A percentile compares a stretch with the other conserved stretches of the same genome.
Conservation (phyloP, 2,888 invertebrate species). For the Clostera curtula region DNA sequence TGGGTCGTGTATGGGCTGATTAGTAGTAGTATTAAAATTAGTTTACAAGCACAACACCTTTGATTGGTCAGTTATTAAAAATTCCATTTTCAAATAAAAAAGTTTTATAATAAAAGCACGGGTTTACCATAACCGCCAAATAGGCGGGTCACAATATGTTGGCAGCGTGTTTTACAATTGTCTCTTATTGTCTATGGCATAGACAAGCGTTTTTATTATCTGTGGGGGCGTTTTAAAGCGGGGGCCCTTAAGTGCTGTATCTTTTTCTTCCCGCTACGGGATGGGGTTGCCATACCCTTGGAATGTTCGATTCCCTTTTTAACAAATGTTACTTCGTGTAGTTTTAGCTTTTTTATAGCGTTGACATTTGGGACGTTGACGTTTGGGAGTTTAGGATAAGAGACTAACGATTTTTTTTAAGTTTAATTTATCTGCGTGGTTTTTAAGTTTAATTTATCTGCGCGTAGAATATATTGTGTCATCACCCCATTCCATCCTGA, state of each 20-base stretch:
- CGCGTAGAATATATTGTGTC: no score
- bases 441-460: no score
- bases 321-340: conserved; percentile 13
- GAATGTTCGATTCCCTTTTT: conserved; percentile 27
- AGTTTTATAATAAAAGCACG: not conserved
- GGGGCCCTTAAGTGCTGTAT: conserved; percentile 60
- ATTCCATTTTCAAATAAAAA: not conserved
- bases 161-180: conserved; percentile 45
- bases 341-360: not conserved
- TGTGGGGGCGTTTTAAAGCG: conserved; percentile 63
- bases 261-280: conserved; percentile 32
- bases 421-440: no score
- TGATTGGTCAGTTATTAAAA: no score
- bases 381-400: no score
- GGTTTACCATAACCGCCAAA: not conserved
- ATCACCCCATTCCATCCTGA: no score
- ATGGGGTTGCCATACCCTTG: conserved; percentile 41
- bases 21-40: no score
- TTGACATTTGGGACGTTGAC: not conserved
- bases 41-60: no score
- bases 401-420: no score
- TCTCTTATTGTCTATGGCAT: conserved; percentile 66
- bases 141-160: conserved; percentile 23
- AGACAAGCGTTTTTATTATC: conserved; percentile 71
- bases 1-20: no score